A percentile compares a stretch with the other conserved stretches of the same genome.
phyloP scores from a whole-genome alignment of 1,140 invertebrate species.

The Pogonognathellus flavescens region DNA sequence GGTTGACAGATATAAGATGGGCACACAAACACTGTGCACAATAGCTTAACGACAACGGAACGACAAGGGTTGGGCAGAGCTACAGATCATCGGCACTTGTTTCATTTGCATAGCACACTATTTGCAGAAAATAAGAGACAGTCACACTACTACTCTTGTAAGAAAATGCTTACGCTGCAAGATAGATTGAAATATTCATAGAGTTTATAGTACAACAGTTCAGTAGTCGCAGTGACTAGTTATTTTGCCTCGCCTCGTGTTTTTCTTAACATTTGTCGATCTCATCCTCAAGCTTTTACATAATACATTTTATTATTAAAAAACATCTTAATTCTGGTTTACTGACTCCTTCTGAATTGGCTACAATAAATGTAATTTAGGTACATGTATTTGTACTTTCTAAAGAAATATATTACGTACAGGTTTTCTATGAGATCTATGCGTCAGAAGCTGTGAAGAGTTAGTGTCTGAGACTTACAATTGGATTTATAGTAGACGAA shows the following conservation, averaged over 20 bases:
- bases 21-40: not conserved
- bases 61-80: conserved; percentile 20
- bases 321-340: conserved; percentile 24
- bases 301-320: not conserved
- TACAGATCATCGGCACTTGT: conserved; percentile 46
- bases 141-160: not conserved
- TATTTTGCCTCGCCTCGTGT: not conserved
- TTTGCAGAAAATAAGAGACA: not conserved
- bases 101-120: not conserved
- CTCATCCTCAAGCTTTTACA: not conserved
- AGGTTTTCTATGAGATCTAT: too few species aligned
- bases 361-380: too few species aligned
- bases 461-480: too few species aligned
- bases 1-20: conserved; percentile 44
- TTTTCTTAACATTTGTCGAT: conserved; percentile 22
- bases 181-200: not conserved
- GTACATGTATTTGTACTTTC: too few species aligned
- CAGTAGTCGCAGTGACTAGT: conserved; percentile 5
- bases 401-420: too few species aligned
- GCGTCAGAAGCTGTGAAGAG: too few species aligned
- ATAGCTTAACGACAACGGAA: conserved; percentile 18
- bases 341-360: not conserved
- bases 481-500: not conserved
- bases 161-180: not conserved
- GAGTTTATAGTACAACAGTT: not conserved